phyloP scores from a whole-genome alignment of 2,113 vertebrate species.

The Alaudala cheleensis region DNA sequence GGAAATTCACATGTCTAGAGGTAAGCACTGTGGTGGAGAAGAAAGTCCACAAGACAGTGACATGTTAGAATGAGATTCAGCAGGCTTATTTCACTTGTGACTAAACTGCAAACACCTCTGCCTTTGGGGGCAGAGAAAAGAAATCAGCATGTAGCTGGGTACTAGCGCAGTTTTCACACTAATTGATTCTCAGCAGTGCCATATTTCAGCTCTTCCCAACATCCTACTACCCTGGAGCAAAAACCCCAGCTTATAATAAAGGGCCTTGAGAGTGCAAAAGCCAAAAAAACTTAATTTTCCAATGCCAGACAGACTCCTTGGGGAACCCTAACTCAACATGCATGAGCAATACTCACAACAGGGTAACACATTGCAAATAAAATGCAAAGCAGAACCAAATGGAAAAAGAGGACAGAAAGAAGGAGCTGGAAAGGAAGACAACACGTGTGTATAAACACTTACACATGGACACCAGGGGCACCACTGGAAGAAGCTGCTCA shows the following conservation, averaged over 20 bases:
- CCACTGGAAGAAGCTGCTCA: background rate
- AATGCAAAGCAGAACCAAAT: slow-evolving; percentile 52
- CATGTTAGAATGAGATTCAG: background rate
- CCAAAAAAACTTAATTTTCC: slow-evolving; percentile 22
- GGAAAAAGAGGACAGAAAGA: slow-evolving; percentile 23
- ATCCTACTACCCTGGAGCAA: slow-evolving; percentile 10
- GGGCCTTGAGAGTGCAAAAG: slow-evolving; percentile 10
- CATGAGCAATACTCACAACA: slow-evolving; percentile 56
- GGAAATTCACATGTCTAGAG: background rate
- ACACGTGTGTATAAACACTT: background rate
- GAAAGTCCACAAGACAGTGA: background rate
- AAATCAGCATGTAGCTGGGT: background rate
- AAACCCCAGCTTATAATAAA: background rate
- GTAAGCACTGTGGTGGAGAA: background rate
- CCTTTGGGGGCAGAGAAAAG: background rate
- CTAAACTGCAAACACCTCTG: slow-evolving; percentile 20
- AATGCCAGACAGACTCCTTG: background rate
- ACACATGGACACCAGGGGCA: background rate
- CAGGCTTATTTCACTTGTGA: slow-evolving; percentile 31
- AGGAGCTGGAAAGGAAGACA: background rate
- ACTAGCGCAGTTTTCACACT: background rate
- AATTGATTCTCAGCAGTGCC: slow-evolving; percentile 15
- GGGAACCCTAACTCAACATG: slow-evolving; percentile 46
- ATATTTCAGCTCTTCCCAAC: slow-evolving; percentile 26
- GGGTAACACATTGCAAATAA: slow-evolving; percentile 14